Percentiles rank a stretch among this genome's conserved stretches.
Evolutionary conservation across 1,140 invertebrate species (phyloP).

Genomic region (Drosophila kurseongensis): DNA sequence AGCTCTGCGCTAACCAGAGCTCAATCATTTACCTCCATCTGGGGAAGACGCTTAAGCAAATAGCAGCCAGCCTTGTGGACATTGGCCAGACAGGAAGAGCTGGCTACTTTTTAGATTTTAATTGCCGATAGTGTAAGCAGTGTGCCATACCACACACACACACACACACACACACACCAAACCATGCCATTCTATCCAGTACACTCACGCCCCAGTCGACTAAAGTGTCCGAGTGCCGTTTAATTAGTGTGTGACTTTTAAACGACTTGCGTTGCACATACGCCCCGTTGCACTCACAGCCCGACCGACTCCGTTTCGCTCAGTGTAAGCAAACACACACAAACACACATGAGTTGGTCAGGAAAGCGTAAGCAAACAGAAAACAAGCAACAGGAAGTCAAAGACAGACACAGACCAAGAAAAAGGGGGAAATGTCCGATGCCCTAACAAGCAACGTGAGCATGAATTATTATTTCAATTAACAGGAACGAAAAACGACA

Average conservation of each 20-base stretch:
- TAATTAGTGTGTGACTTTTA: conserved; percentile 75
- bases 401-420: background rate
- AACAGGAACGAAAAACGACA: background rate
- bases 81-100: conserved; percentile 32
- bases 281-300: conserved; percentile 55
- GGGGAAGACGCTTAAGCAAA: conserved; percentile 72
- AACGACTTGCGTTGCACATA: conserved; percentile 69
- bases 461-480: conserved; percentile 50
- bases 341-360: conserved; percentile 8
- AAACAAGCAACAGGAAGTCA: conserved; percentile 37
- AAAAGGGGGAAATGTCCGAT: conserved; percentile 27
- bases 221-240: conserved; percentile 58
- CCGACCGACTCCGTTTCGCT: background rate
- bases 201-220: conserved; percentile 37
- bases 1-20: conserved; percentile 65
- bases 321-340: conserved; percentile 47
- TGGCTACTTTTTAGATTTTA: conserved; percentile 78
- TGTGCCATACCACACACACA: conserved; percentile 4
- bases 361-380: conserved; percentile 19
- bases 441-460: conserved; percentile 46
- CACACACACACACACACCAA: conserved; percentile 1
- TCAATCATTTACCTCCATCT: conserved; percentile 17
- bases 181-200: background rate
- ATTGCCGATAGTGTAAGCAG: conserved; percentile 72
- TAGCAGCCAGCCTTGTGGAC: conserved; percentile 34